These are phyloP conservation scores for Callosobruchus maculatus DNA, from an alignment of 2,888 invertebrate species.

Conservation along the genomic window DNA sequence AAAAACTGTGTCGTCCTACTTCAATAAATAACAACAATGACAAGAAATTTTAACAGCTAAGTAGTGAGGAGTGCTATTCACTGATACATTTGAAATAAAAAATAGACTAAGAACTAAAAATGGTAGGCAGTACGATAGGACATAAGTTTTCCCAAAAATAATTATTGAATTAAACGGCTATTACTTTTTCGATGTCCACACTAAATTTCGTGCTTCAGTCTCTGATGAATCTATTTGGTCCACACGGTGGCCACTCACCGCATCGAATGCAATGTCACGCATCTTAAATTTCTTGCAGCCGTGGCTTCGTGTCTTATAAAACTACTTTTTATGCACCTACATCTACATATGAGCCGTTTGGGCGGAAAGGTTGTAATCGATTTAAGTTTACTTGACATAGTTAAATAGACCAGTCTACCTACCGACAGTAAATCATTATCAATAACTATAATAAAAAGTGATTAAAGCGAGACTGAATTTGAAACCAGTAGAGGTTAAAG, in stretches of 20 bases:
- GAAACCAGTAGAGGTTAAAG: too few species aligned
- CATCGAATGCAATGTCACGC: background rate
- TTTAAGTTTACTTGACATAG: background rate
- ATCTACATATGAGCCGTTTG: background rate
- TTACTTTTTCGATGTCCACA: background rate
- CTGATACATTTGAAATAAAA: too few species aligned
- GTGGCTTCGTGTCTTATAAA: background rate
- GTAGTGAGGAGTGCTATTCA: too few species aligned
- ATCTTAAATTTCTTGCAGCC: background rate
- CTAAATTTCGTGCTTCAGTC: background rate
- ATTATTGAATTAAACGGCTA: background rate
- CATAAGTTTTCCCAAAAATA: background rate
- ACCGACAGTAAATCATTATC: background rate
- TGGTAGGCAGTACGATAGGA: too few species aligned
- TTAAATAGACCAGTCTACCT: background rate
- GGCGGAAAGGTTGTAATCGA: background rate
- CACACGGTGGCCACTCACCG: background rate
- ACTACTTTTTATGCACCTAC: background rate
- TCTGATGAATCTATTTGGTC: background rate
- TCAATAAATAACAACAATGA: too few species aligned
- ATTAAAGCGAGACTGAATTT: too few species aligned
- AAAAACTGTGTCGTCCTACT: too few species aligned
- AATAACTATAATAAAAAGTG: too few species aligned
- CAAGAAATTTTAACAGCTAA: too few species aligned
- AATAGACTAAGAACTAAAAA: too few species aligned